Evolutionary conservation across 2,113 vertebrate genomes (phyloP).

Genomic region (Laterallus jamaicensis): DNA sequence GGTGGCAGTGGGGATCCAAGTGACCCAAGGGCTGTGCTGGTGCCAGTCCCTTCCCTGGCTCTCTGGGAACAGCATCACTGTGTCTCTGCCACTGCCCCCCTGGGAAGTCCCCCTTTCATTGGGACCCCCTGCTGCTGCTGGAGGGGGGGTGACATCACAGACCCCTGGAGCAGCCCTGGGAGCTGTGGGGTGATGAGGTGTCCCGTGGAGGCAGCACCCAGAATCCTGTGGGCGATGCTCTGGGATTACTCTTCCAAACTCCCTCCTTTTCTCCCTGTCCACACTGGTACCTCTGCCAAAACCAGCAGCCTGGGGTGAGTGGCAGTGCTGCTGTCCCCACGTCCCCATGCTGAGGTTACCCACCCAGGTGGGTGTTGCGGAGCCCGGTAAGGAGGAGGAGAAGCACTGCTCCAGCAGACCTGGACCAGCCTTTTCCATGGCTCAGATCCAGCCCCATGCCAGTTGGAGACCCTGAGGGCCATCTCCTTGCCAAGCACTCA

Average conservation of each 20-base stretch:
- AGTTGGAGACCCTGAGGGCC: neutral
- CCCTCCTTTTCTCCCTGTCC: neutral
- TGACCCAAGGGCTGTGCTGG: neutral
- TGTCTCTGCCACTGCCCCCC: neutral
- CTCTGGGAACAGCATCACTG: neutral
- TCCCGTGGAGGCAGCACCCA: accelerated
- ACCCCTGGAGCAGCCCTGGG: neutral
- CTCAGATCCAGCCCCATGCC: accelerated
- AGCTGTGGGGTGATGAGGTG: accelerated
- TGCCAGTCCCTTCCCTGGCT: neutral
- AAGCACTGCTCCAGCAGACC: no score
- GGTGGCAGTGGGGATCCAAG: accelerated
- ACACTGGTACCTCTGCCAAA: accelerated
- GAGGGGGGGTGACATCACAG: no score
- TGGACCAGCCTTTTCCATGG: neutral
- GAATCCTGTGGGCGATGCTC: accelerated
- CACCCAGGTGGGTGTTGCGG: accelerated
- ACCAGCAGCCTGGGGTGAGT: neutral
- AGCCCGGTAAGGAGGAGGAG: neutral
- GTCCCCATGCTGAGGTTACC: neutral
- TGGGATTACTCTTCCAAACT: accelerated
- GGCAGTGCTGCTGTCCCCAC: accelerated
- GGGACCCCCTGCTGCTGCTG: no score
- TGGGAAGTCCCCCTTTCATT: neutral
- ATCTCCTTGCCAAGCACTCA: accelerated